phyloP scores from a whole-genome alignment of 2,113 vertebrate genomes.

The Oreotrochilus melanogaster region DNA sequence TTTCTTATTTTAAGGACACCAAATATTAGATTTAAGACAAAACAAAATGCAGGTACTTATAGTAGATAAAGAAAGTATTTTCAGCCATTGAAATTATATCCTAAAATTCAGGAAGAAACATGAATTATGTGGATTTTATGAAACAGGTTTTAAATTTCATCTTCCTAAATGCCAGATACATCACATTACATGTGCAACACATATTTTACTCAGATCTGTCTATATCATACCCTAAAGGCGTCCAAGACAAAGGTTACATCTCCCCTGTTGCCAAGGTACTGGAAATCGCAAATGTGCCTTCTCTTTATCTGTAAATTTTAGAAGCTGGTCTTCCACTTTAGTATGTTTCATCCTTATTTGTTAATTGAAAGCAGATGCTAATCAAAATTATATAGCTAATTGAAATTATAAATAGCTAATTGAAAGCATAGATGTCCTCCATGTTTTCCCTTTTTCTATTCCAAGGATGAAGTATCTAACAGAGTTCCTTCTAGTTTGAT shows the following conservation, averaged over 20 bases:
- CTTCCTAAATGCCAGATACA: neutral
- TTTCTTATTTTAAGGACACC: neutral
- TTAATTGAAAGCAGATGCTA: neutral
- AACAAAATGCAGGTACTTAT: neutral
- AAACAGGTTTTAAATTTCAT: neutral
- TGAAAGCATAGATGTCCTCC: accelerated
- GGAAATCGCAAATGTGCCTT: neutral
- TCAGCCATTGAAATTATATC: neutral
- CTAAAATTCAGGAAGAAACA: neutral
- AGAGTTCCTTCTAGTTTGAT: accelerated
- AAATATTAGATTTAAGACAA: neutral
- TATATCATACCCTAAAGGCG: neutral
- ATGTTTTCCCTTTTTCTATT: neutral
- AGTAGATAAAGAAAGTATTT: neutral
- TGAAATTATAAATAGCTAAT: neutral
- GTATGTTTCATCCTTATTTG: neutral
- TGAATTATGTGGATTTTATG: neutral
- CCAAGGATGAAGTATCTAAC: neutral
- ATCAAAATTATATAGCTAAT: no score
- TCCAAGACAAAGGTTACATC: neutral
- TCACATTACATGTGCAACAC: neutral
- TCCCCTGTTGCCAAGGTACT: neutral
- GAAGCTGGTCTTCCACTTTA: neutral
- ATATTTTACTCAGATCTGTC: neutral
- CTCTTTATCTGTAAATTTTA: neutral